A percentile compares a stretch with the other conserved stretches of the same genome.
Conservation (phyloP, 2,888 invertebrate species). For the Platycheirus albimanus region DNA sequence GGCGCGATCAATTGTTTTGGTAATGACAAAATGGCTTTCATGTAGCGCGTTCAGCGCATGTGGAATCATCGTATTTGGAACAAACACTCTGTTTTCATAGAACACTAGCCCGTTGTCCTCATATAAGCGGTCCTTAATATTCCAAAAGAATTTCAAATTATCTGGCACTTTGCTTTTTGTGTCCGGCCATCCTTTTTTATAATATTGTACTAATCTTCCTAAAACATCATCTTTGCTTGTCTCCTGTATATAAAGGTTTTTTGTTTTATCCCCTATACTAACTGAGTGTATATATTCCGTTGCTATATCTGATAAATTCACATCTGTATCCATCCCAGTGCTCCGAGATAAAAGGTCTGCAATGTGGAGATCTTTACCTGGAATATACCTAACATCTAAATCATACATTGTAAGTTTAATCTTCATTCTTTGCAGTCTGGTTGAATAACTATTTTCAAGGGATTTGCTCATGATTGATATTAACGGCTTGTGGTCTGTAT, state of each 20-base stretch:
- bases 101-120: slow-evolving; percentile 17
- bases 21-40: slow-evolving; percentile 27
- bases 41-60: slow-evolving; percentile 1
- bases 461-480: neutral
- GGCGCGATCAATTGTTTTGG: slow-evolving; percentile 7
- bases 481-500: neutral
- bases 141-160: slow-evolving; percentile 1
- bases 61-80: neutral
- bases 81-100: slow-evolving; percentile 23
- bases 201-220: neutral
- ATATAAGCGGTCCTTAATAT: neutral
- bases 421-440: slow-evolving; percentile 75
- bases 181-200: neutral
- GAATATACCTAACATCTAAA: neutral
- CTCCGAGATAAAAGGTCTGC: neutral
- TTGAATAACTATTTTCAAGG: slow-evolving; percentile 68
- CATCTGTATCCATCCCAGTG: neutral
- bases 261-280: neutral
- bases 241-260: neutral
- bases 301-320: neutral
- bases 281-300: neutral
- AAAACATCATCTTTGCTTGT: neutral
- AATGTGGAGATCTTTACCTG: neutral
- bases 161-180: neutral
- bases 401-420: slow-evolving; percentile 74